Evolutionary conservation across 1,140 invertebrate genomes (phyloP).

Genomic region (Cotesia chilonis): DNA sequence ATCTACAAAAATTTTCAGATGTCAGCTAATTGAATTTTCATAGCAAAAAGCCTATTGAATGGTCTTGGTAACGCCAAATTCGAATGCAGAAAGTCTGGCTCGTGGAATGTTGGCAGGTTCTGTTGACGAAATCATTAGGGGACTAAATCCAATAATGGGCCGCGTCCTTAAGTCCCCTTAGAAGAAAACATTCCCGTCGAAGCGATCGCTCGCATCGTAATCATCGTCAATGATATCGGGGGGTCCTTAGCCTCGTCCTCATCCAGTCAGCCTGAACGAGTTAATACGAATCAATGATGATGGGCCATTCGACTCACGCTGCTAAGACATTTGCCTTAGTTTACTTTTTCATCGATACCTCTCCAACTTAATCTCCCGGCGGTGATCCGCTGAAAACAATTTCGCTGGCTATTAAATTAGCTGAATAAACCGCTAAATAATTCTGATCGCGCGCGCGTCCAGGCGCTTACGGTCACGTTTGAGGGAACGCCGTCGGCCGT

Average conservation of each 20-base stretch:
- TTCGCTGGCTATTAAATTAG: constrained; percentile 47
- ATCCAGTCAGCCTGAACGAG: too few species aligned
- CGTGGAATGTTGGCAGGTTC: constrained; percentile 51
- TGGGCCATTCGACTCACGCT: constrained; percentile 32
- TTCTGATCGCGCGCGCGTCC: constrained; percentile 39
- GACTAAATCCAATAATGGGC: constrained; percentile 57
- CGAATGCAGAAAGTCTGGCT: constrained; percentile 44
- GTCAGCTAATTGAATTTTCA: constrained; percentile 39
- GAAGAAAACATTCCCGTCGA: constrained; percentile 54
- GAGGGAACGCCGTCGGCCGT: constrained; percentile 44
- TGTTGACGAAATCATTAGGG: constrained; percentile 57
- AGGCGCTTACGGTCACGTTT: constrained; percentile 42
- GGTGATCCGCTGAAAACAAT: neutral
- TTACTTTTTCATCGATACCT: constrained; percentile 23
- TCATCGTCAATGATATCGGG: constrained; percentile 50
- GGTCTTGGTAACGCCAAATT: constrained; percentile 46
- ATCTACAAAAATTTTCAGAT: too few species aligned
- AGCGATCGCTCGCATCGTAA: constrained; percentile 53
- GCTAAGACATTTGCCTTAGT: constrained; percentile 37
- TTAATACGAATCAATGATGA: constrained; percentile 18
- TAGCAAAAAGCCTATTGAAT: constrained; percentile 38
- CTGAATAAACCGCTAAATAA: constrained; percentile 48
- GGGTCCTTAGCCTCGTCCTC: constrained; percentile 2
- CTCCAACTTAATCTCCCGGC: constrained; percentile 8
- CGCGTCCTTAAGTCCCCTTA: constrained; percentile 29